Conservation (phyloP, 2,888 invertebrate species). For the Microdon myrmicae region DNA sequence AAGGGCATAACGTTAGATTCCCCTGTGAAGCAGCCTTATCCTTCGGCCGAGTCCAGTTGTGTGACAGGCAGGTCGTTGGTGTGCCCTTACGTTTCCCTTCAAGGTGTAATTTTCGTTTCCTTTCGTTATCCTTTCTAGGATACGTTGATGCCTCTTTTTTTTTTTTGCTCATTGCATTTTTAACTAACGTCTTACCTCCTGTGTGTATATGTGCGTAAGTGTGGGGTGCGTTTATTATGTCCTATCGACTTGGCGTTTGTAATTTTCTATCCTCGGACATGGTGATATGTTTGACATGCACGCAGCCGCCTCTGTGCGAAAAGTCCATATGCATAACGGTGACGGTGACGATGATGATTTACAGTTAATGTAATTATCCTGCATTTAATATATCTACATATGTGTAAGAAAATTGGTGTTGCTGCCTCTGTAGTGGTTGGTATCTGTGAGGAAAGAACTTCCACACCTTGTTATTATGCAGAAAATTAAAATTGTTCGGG, state of each 20-base stretch:
- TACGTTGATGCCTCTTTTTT: conserved; percentile 7
- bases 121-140: conserved; percentile 6
- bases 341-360: conserved; percentile 33
- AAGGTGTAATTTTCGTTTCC: conserved; percentile 18
- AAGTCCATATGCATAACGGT: conserved; percentile 15
- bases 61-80: too few species aligned
- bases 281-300: conserved; percentile 32
- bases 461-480: conserved; percentile 51
- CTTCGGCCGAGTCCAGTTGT: too few species aligned
- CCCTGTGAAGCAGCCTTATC: conserved; percentile 16
- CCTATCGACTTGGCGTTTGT: conserved; percentile 37
- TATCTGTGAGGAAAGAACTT: conserved; percentile 28
- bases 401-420: conserved; percentile 1
- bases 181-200: conserved; percentile 21
- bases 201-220: conserved; percentile 33
- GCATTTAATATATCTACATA: conserved; percentile 12
- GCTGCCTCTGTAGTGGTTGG: not conserved
- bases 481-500: conserved; percentile 49
- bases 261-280: conserved; percentile 48
- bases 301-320: conserved; percentile 19
- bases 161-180: conserved; percentile 2
- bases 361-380: conserved; percentile 46
- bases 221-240: conserved; percentile 42
- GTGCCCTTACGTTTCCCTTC: not conserved
- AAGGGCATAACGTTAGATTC: conserved; percentile 27